phyloP scores from a whole-genome alignment of 2,888 invertebrate genomes.

The Resseliella maxima region DNA sequence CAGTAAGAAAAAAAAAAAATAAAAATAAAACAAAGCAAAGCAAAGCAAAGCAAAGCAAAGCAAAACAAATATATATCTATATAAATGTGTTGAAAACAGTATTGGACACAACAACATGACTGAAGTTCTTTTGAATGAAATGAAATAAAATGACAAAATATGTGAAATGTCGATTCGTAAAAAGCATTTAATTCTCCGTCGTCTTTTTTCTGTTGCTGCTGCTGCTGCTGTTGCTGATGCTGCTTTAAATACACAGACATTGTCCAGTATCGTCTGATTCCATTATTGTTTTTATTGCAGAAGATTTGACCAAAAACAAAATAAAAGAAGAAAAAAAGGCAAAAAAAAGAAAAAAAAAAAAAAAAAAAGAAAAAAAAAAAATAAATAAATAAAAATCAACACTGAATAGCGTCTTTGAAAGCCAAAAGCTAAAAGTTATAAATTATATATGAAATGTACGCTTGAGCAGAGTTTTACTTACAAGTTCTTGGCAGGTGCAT shows the following conservation, averaged over 20 bases:
- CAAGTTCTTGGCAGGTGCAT: constrained; percentile 55
- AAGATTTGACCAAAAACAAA: constrained; percentile 35
- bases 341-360: background rate
- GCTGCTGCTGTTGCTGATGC: background rate
- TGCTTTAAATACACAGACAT: background rate
- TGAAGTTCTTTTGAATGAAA: constrained; percentile 39
- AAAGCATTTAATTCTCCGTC: constrained; percentile 8
- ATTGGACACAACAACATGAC: background rate
- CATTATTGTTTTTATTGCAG: constrained; percentile 42
- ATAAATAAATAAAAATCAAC: constrained; percentile 13
- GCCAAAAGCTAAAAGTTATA: constrained; percentile 51
- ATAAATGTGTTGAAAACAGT: constrained; percentile 41
- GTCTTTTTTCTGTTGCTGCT: background rate
- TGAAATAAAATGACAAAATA: constrained; percentile 51
- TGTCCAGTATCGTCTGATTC: constrained; percentile 41
- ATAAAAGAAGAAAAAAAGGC: background rate
- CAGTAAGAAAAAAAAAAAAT: background rate
- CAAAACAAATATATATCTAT: background rate
- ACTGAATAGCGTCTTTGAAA: background rate
- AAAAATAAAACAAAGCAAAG: background rate
- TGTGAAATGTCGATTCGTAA: constrained; percentile 45
- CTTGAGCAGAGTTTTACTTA: constrained; percentile 47
- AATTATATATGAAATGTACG: constrained; percentile 53
- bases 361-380: background rate
- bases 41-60: no score